Evolutionary conservation across 2,888 invertebrate species (phyloP).

Genomic region (Phlogophora meticulosa): DNA sequence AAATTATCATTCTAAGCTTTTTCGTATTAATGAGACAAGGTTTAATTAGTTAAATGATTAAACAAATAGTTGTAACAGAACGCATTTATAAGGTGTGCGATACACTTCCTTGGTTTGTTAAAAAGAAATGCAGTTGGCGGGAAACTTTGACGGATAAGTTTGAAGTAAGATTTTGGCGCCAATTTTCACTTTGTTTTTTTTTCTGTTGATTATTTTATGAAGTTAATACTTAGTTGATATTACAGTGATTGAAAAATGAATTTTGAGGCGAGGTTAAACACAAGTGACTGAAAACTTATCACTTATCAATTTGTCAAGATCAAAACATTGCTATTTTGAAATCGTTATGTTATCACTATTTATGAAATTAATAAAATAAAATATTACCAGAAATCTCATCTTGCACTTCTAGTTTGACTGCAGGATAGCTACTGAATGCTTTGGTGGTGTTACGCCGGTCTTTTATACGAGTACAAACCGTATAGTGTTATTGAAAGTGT

Average conservation of each 20-base stretch:
- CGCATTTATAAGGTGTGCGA: conserved; percentile 19
- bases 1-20: conserved; percentile 33
- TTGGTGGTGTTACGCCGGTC: conserved; percentile 71
- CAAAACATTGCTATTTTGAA: conserved; percentile 18
- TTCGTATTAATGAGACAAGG: conserved; percentile 33
- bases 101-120: conserved; percentile 30
- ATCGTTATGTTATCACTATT: conserved; percentile 53
- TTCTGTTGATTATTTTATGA: neutral
- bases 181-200: neutral
- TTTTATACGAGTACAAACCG: conserved; percentile 82
- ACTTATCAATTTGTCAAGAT: neutral
- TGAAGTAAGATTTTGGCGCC: conserved; percentile 20
- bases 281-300: neutral
- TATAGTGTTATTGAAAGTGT: conserved; percentile 81
- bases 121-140: conserved; percentile 7
- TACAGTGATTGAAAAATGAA: neutral
- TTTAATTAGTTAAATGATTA: conserved; percentile 7
- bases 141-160: conserved; percentile 23
- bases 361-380: conserved; percentile 62
- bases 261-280: neutral
- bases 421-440: conserved; percentile 90
- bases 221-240: neutral
- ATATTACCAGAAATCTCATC: conserved; percentile 89
- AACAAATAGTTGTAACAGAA: conserved; percentile 43
- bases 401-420: conserved; percentile 89